These are phyloP conservation scores for Heterohyrax brucei DNA, from an alignment of 2,797 vertebrate species.

Conservation along the genomic window DNA sequence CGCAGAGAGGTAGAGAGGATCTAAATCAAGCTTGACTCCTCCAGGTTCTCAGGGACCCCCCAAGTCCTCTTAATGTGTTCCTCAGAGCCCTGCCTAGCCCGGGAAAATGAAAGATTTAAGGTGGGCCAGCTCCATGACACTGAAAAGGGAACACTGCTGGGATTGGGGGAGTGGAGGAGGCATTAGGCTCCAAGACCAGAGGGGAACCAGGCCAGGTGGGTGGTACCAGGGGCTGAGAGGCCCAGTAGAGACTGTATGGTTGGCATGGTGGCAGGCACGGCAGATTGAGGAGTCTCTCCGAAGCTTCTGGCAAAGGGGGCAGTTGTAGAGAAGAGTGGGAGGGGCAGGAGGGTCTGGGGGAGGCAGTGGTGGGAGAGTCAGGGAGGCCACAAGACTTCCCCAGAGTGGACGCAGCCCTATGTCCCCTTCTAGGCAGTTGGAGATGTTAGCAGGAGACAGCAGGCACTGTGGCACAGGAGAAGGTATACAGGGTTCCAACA, in stretches of 20 bases:
- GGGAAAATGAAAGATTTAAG: slow-evolving; percentile 95
- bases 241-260: slow-evolving; percentile 84
- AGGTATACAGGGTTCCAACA: slow-evolving; percentile 62
- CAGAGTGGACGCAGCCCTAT: slow-evolving; percentile 59
- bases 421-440: slow-evolving; percentile 48
- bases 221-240: slow-evolving; percentile 63
- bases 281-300: slow-evolving; percentile 82
- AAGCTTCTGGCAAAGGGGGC: slow-evolving; percentile 89
- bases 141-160: slow-evolving; percentile 91
- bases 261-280: slow-evolving; percentile 89
- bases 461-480: not conserved
- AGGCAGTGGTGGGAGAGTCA: slow-evolving; percentile 74
- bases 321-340: slow-evolving; percentile 83
- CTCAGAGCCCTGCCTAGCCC: slow-evolving; percentile 89
- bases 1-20: slow-evolving; percentile 73
- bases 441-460: slow-evolving; percentile 62
- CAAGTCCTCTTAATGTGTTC: slow-evolving; percentile 44
- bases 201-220: slow-evolving; percentile 73
- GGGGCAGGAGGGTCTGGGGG: slow-evolving; percentile 64
- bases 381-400: slow-evolving; percentile 82
- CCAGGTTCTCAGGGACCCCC: slow-evolving; percentile 69
- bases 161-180: slow-evolving; percentile 87
- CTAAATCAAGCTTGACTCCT: slow-evolving; percentile 77
- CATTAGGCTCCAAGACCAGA: slow-evolving; percentile 82
- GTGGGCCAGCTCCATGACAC: slow-evolving; percentile 93